Conservation (phyloP, 1,140 invertebrate genomes). For the Hylaeus anthracinus region DNA sequence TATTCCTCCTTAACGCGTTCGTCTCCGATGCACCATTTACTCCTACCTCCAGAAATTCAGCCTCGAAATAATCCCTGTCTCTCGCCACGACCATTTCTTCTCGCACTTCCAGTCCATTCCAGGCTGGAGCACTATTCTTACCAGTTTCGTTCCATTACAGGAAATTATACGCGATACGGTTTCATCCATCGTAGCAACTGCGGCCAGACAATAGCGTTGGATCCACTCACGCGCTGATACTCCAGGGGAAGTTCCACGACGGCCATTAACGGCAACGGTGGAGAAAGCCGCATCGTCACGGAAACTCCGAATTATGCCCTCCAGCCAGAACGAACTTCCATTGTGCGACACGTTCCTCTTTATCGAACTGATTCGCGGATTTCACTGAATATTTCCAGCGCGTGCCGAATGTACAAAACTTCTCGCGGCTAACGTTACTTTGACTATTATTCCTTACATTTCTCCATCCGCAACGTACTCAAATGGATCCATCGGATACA, state of each 20-base stretch:
- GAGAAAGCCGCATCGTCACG: slow-evolving; percentile 13
- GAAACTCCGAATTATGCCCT: slow-evolving; percentile 40
- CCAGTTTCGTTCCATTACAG: slow-evolving; percentile 11
- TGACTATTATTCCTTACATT: no score
- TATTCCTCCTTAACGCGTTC: no score
- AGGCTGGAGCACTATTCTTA: neutral
- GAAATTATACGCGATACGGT: slow-evolving; percentile 31
- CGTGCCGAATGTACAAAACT: neutral
- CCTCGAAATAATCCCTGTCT: slow-evolving; percentile 48
- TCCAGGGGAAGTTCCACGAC: neutral
- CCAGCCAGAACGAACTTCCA: slow-evolving; percentile 24
- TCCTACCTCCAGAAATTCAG: neutral
- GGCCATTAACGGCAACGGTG: slow-evolving; percentile 25
- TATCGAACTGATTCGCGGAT: neutral
- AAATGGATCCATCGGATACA: no score
- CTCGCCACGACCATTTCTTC: slow-evolving; percentile 6
- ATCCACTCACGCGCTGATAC: slow-evolving; percentile 36
- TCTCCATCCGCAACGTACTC: no score
- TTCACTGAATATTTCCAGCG: neutral
- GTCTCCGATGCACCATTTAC: no score
- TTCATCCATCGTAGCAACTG: neutral
- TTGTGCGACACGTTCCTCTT: slow-evolving; percentile 22
- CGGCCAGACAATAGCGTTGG: slow-evolving; percentile 50
- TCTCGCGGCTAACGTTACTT: no score
- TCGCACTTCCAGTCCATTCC: slow-evolving; percentile 21